Evolutionary conservation across 2,888 invertebrate species (phyloP).

Genomic region (Resseliella maxima): DNA sequence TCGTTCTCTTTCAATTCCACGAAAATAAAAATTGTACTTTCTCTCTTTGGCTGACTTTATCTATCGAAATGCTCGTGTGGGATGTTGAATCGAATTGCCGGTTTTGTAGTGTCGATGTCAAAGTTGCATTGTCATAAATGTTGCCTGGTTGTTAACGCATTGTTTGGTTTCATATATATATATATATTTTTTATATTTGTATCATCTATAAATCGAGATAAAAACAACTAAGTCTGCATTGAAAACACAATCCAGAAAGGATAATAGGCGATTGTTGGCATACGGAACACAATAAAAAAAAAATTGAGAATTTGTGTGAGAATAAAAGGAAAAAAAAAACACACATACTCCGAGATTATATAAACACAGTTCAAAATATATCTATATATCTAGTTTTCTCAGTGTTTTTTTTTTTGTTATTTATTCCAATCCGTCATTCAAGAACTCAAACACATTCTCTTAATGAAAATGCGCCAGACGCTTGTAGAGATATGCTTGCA

Average conservation of each 20-base stretch:
- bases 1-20: too few species aligned
- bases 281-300: not conserved
- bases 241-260: slow-evolving; percentile 24
- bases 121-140: slow-evolving; percentile 44
- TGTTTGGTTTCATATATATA: slow-evolving; percentile 4
- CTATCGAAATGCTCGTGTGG: slow-evolving; percentile 9
- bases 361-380: not conserved
- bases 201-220: slow-evolving; percentile 20
- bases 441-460: slow-evolving; percentile 30
- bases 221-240: slow-evolving; percentile 23
- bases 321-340: not conserved
- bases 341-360: not conserved
- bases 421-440: slow-evolving; percentile 28
- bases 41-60: slow-evolving; percentile 34
- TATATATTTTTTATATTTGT: not conserved
- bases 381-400: slow-evolving; percentile 12
- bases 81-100: slow-evolving; percentile 42
- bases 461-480: slow-evolving; percentile 46
- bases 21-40: too few species aligned
- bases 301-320: not conserved
- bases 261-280: slow-evolving; percentile 19
- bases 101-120: slow-evolving; percentile 46
- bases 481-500: not conserved
- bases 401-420: not conserved
- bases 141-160: slow-evolving; percentile 9